A percentile compares a stretch with the other conserved stretches of the same genome.
phyloP scores from a whole-genome alignment of 2,888 invertebrate species.

The Hipparchia semele region DNA sequence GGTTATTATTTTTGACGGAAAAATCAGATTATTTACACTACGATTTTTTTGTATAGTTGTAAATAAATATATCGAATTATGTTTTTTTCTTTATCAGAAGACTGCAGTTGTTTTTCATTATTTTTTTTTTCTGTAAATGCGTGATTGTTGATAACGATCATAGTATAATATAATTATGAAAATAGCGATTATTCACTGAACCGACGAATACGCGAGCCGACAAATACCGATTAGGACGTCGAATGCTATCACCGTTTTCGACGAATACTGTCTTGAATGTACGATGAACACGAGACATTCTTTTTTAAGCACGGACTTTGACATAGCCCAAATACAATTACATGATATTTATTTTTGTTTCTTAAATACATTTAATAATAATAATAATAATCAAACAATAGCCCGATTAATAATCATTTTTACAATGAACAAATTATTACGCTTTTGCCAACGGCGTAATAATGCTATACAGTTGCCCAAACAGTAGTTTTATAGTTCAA shows the following conservation, averaged over 20 bases:
- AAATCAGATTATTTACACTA: constrained; percentile 70
- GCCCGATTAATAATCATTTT: constrained; percentile 73
- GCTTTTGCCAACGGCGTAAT: constrained; percentile 50
- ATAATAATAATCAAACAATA: constrained; percentile 62
- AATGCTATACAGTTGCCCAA: constrained; percentile 69
- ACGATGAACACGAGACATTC: constrained; percentile 74
- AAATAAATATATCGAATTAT: constrained; percentile 64
- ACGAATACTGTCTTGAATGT: constrained; percentile 53
- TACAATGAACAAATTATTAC: constrained; percentile 56
- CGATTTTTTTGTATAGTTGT: constrained; percentile 68
- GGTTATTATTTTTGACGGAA: constrained; percentile 57
- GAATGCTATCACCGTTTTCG: constrained; percentile 49
- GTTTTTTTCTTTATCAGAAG: constrained; percentile 71
- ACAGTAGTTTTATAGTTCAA: constrained; percentile 74
- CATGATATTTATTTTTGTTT: constrained; percentile 57
- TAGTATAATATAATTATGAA: constrained; percentile 42
- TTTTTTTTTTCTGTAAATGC: constrained; percentile 64
- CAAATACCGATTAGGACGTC: constrained; percentile 51
- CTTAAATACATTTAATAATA: constrained; percentile 44
- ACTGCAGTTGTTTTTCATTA: constrained; percentile 71
- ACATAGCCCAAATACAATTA: constrained; percentile 69
- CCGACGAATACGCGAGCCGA: constrained; percentile 37
- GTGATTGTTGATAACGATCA: constrained; percentile 49
- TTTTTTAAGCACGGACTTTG: constrained; percentile 60
- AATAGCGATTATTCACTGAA: constrained; percentile 80